These are phyloP conservation scores for Nomada ruficornis DNA, from an alignment of 2,888 invertebrate species.

Conservation along the genomic window DNA sequence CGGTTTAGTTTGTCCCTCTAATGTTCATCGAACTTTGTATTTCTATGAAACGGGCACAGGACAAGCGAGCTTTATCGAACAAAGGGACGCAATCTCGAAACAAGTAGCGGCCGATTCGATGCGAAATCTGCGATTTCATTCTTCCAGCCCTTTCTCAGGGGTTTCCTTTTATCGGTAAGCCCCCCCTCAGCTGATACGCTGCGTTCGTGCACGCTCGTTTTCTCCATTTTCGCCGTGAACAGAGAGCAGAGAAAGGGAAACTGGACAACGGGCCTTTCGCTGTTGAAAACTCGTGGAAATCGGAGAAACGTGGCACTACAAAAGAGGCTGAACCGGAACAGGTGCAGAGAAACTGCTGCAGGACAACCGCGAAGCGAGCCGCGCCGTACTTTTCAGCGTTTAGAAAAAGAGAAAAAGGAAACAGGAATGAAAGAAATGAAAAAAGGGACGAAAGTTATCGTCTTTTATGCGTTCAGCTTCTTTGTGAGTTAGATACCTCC, in stretches of 20 bases:
- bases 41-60: background rate
- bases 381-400: conserved; percentile 23
- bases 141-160: conserved; percentile 3
- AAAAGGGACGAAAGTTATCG: background rate
- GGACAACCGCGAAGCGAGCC: conserved; percentile 9
- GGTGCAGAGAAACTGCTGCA: background rate
- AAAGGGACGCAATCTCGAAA: conserved; percentile 9
- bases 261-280: conserved; percentile 26
- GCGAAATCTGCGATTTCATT: conserved; percentile 26
- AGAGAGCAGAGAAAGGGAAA: background rate
- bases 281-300: conserved; percentile 31
- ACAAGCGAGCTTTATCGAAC: background rate
- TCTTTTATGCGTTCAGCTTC: background rate
- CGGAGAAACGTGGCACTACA: conserved; percentile 31
- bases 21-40: background rate
- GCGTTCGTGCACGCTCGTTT: background rate
- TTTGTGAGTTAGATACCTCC: conserved; percentile 1
- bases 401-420: background rate
- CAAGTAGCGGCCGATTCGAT: background rate
- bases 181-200: background rate
- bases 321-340: conserved; percentile 37
- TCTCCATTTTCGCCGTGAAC: conserved; percentile 11
- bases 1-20: no score
- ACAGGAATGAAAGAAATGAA: background rate
- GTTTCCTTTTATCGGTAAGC: conserved; percentile 23